Conservation (phyloP, 2,113 vertebrate genomes). For the Charadrius vociferus region DNA sequence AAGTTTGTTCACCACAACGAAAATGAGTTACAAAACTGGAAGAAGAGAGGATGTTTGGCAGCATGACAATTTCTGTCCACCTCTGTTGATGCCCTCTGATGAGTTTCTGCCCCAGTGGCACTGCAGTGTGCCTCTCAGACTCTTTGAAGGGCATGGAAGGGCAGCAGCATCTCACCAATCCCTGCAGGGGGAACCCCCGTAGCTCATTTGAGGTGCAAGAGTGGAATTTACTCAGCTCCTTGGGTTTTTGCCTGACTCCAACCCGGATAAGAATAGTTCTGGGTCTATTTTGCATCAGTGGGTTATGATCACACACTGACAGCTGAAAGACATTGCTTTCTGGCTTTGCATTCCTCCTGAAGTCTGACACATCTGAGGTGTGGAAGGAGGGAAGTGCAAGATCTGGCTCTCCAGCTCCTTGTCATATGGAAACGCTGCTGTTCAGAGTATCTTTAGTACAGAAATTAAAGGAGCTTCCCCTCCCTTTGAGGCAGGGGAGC, state of each 20-base stretch:
- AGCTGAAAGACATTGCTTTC: background rate
- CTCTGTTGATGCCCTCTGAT: background rate
- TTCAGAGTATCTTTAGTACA: background rate
- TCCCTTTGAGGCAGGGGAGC: background rate
- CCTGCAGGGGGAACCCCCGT: background rate
- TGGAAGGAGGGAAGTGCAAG: background rate
- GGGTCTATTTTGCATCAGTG: background rate
- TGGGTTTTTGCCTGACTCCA: background rate
- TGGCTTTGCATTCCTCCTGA: background rate
- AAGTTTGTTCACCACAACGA: background rate
- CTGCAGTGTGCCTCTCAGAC: background rate
- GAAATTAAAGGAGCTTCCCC: background rate
- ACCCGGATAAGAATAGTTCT: background rate
- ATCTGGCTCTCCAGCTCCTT: background rate
- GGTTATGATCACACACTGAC: background rate
- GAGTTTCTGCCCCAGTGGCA: background rate
- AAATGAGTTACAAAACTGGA: background rate
- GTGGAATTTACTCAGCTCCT: background rate
- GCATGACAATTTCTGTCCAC: background rate
- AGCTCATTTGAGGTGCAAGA: accelerated
- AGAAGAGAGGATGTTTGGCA: background rate
- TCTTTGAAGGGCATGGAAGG: background rate
- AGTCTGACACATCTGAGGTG: conserved; percentile 34
- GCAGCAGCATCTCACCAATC: background rate
- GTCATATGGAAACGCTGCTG: background rate